Conservation (phyloP, 2,113 vertebrate species). For the Labeo catla region DNA sequence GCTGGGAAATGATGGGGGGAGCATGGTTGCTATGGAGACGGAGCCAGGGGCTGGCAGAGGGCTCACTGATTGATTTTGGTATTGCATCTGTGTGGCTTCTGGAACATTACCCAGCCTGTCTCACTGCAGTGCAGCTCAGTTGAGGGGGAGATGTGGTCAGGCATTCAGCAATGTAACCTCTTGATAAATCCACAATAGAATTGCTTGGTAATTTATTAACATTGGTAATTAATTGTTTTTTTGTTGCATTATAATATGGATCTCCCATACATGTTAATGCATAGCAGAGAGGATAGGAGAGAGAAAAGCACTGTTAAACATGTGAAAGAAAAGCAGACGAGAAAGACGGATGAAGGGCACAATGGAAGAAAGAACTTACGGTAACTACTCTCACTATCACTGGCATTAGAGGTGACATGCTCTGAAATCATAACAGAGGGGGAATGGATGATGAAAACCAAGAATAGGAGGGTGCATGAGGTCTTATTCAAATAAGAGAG, state of each 20-base stretch:
- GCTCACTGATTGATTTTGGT: constrained; percentile 52
- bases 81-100: constrained; percentile 47
- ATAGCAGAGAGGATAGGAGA: neutral
- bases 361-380: constrained; percentile 85
- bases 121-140: constrained; percentile 40
- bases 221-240: neutral
- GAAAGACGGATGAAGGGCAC: constrained; percentile 53
- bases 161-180: neutral
- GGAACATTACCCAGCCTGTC: constrained; percentile 40
- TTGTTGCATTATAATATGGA: neutral
- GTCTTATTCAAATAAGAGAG: neutral
- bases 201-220: neutral
- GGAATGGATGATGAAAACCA: constrained; percentile 44
- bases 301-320: neutral
- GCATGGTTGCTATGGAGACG: constrained; percentile 58
- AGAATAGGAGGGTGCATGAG: constrained; percentile 29
- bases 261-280: neutral
- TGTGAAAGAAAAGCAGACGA: neutral
- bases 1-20: neutral
- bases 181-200: neutral
- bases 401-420: constrained; percentile 98
- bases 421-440: constrained; percentile 89
- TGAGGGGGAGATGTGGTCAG: neutral
- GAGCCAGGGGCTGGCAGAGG: constrained; percentile 27
- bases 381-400: constrained; percentile 99